Base-by-base conservation (phyloP, 1,140 invertebrate species). In the Drosophila tani region DNA sequence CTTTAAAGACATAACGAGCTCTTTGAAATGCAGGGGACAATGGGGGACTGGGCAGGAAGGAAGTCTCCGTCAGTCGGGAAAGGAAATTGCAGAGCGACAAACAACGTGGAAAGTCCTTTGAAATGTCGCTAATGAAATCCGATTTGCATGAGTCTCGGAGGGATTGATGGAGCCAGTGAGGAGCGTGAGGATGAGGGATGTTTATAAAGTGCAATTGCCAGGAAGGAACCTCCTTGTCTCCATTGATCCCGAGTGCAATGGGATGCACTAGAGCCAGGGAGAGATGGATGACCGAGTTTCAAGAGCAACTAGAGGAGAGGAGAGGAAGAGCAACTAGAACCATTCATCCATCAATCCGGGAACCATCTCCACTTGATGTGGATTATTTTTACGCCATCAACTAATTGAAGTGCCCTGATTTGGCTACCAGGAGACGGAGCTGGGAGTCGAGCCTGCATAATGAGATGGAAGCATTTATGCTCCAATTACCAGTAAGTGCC, bases 401-500 rank as follows among this genome's bases (percentile, higher is more conserved):
- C 86, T 82, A 90, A 90, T 90, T 90, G 76, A 78, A 91, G 82
- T 78, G 68, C 69, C 71, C 68, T 82, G 85, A 91, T 90, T 91
- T 32, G 79, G 66, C 63, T 57, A 71, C 69, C 58, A 32, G 56
- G 63, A 67, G 41, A 45, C 45, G 27, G 17, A 35, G n/a, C n/a
- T n/a, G n/a, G n/a, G n/a, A n/a, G n/a, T n/a, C n/a, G n/a, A n/a
- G 40, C 60, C 77, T 79, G 82, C 82, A 90, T 90, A 91, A 91
- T 91, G 86, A 82, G 86, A 82, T 85, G 76, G 86, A 82, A 73
- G 86, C 75, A 63, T 80, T 91, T 85, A 71, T 80, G 81, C 86
- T 80, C 67, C 83, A 91, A 91, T 91, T 91, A 91, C 70, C 46
- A 32, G 53, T 75, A 91, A 91, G 87, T 91, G 87, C 82, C 87